Evolutionary conservation across 2,113 vertebrate genomes (phyloP).

Genomic region (Tylochromis polylepis): DNA sequence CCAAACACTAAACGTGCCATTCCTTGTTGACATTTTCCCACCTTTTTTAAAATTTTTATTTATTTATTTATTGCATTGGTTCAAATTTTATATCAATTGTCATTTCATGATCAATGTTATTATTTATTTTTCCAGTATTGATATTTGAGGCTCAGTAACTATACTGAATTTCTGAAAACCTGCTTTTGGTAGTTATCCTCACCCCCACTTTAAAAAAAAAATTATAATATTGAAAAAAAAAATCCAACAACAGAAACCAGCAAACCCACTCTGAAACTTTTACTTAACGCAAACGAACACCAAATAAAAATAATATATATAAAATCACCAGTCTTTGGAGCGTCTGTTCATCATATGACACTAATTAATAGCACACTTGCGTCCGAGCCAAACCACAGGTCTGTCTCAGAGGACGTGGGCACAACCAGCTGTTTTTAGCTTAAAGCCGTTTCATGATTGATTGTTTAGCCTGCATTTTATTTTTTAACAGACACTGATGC

Average conservation of each 20-base stretch:
- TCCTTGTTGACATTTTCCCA: neutral
- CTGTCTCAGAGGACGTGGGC: neutral
- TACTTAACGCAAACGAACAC: neutral
- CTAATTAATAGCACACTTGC: neutral
- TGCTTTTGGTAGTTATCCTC: neutral
- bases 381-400: neutral
- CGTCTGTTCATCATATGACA: neutral
- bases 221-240: neutral
- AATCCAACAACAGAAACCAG: neutral
- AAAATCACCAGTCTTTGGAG: neutral
- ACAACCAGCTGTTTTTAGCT: neutral
- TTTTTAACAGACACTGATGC: neutral
- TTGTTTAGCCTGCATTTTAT: neutral
- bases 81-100: neutral
- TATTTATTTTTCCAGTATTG: neutral
- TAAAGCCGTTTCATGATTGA: neutral
- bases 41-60: neutral
- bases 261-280: neutral
- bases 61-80: neutral
- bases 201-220: neutral
- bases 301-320: neutral
- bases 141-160: neutral
- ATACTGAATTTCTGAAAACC: neutral
- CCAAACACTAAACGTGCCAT: neutral
- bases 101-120: neutral